Evolutionary conservation across 2,113 vertebrate species (phyloP), one percentile per base, ranked within the genome.

Genomic region (Stomatorhinus ivindoensis): DNA sequence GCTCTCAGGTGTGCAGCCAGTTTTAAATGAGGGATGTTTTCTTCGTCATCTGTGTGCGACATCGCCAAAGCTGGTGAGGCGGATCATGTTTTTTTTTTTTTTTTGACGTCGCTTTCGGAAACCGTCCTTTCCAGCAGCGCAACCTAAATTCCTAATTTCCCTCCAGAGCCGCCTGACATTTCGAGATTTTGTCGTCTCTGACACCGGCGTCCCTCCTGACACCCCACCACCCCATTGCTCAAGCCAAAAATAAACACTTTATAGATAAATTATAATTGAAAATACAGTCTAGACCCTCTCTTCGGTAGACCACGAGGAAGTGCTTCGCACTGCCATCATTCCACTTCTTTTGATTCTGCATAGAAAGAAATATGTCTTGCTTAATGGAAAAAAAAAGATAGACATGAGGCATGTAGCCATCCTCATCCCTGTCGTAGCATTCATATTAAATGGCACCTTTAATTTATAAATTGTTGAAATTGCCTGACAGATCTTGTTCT

Each of bases 161-260:
- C 82, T 47, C n/a, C 58, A 73, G 87, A 69, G 24, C 61, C 65
- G 87, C 39, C 44, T 88, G 58, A 69, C 87, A 88, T 88, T 88
- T 88, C 65, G 35, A 73, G 7, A 73, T 88, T 88, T 73, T 69
- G 61, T 46, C 44, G 13, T 69, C 19, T n/a, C 39, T 35, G 58
- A 42, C 55, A 86, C n/a, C 39, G 39, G 15, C 10, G 44, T 61
- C 87, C n/a, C 61, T 24, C 61, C 35, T 73, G 46, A 85, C 42
- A 1, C 44, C 82, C 82, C 44, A 3, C 73, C 21, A 47, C 76
- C 76, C 76, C 76, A 82, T 17, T 84, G 82, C 44, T 84, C 15
- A 44, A 84, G 82, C 82, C 82, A 84, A 46, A 84, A 84, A 84
- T 84, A 84, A 80, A 80, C 35, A 84, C 82, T 44, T 44, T 13